Base-by-base conservation (phyloP, 2,797 vertebrate genomes). In the Gouania willdenowi region DNA sequence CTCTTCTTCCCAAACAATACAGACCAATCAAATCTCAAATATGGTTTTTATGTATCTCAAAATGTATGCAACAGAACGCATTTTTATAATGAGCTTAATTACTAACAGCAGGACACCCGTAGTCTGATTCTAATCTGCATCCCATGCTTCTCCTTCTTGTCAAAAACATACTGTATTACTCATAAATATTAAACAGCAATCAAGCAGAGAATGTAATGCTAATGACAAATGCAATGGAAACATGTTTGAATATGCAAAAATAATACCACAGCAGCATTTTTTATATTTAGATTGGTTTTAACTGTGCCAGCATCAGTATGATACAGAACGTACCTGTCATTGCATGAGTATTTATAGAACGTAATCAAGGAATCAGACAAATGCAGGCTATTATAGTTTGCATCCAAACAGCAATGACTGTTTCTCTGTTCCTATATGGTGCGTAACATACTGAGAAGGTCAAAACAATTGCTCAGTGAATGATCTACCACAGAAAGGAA, bases 161-260 rank as follows among this genome's bases (percentile, higher is more conserved):
- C 21, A 7, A 30, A 5, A n/a, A 5, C 19, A 20, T 3, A 17
- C 17, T 31, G 54, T 38, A 11, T 41, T 13, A 8, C 25, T 46
- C 32, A 38, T 16, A 39, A 50, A 59, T 39, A 50, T 29, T 47
- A 10, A 50, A 42, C 22, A 56, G 26, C 15, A 53, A 48, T 42
- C 31, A 71, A 24, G 19, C 25, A 32, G 25, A 36, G 14, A 12
- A 29, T 24, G 36, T 38, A 46, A 48, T 17, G 13, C 19, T 10
- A 37, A 23, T 33, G 53, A 61, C 67, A 32, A 54, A 28, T n/a
- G 10, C 32, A 50, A 47, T 45, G 30, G 43, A 29, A 41, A 26
- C 12, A 32, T 5, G 49, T 57, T 65, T 48, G 45, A 33, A 22
- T 42, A 26, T 53, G 48, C 56, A 68, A 58, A 69, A 72, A 69